Evolutionary conservation across 2,797 vertebrate species (phyloP).

Genomic region (Rhadinocentrus ornatus): DNA sequence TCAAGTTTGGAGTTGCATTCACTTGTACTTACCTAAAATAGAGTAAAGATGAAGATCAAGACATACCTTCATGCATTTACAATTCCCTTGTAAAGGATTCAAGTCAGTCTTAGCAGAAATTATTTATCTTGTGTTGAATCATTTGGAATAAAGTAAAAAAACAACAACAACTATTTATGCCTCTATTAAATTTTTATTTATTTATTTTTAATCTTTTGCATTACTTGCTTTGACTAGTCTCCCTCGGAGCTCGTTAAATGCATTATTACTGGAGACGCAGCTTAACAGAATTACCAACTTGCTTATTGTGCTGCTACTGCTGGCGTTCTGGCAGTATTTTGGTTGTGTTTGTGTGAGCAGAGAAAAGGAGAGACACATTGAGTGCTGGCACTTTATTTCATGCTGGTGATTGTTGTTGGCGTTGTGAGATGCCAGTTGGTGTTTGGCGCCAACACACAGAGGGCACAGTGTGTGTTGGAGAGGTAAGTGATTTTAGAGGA

Average conservation of each 20-base stretch:
- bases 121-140: too few species aligned
- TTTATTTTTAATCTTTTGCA: not conserved
- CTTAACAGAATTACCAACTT: conserved; percentile 10
- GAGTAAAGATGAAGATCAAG: too few species aligned
- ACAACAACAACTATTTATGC: not conserved
- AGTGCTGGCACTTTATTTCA: conserved; percentile 48
- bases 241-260: not conserved
- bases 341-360: conserved; percentile 2
- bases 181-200: too few species aligned
- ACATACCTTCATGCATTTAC: too few species aligned
- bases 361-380: conserved; percentile 32
- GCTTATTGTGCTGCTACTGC: not conserved
- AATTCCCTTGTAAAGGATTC: too few species aligned
- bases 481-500: conserved; percentile 45
- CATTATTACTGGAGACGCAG: not conserved
- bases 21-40: too few species aligned
- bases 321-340: not conserved
- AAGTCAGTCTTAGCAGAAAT: too few species aligned
- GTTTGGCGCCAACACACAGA: conserved; percentile 56
- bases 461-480: conserved; percentile 41
- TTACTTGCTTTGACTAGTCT: not conserved
- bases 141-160: too few species aligned
- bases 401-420: conserved; percentile 59
- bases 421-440: conserved; percentile 52
- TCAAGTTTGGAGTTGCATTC: too few species aligned